phyloP scores from a whole-genome alignment of 2,797 vertebrate species.

The Craterocephalus amniculus region DNA sequence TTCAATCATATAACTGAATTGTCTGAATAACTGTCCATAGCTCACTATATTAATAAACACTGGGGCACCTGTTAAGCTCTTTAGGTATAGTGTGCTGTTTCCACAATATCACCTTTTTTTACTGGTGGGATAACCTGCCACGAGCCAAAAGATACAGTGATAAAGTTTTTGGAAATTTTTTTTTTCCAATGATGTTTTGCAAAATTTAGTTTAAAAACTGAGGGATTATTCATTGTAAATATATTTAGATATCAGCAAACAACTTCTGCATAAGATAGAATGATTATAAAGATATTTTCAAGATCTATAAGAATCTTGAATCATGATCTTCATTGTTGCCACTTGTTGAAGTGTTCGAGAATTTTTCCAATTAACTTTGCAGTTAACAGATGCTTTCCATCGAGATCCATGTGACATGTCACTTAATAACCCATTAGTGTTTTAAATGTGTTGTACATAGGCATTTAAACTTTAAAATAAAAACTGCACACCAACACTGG shows the following conservation, averaged over 20 bases:
- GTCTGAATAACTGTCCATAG: not conserved
- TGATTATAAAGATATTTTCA: not conserved
- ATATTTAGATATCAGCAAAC: not conserved
- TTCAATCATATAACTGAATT: not conserved
- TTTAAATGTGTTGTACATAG: not conserved
- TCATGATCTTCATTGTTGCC: not conserved
- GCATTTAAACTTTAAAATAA: constrained; percentile 20
- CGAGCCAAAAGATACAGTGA: not conserved
- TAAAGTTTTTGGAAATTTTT: too few species aligned
- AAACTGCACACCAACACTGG: constrained; percentile 9
- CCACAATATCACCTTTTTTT: not conserved
- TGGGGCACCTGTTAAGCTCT: not conserved
- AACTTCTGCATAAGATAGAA: not conserved
- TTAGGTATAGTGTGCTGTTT: not conserved
- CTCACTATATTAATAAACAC: not conserved
- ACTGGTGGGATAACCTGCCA: not conserved
- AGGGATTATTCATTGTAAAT: not conserved
- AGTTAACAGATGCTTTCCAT: not conserved
- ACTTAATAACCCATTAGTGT: not conserved
- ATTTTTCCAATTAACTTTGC: not conserved
- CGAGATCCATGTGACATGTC: not conserved
- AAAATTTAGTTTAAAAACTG: not conserved
- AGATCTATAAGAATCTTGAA: not conserved
- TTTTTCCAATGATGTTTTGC: not conserved
- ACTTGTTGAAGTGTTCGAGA: not conserved